Evolutionary conservation across 2,888 invertebrate species (phyloP).

Genomic region (Cryptops parisi): DNA sequence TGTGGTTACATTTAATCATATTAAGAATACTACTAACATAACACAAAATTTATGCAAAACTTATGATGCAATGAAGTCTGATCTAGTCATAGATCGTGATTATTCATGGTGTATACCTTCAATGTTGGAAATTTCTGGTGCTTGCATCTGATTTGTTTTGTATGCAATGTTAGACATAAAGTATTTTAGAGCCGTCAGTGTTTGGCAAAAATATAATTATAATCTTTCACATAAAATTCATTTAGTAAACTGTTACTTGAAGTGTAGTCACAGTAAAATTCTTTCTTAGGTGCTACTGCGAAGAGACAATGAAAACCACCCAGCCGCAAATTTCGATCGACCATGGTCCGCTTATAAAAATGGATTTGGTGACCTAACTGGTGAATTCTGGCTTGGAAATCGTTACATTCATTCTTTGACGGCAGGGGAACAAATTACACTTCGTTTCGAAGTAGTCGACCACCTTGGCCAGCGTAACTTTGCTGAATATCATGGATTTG

Average conservation of each 20-base stretch:
- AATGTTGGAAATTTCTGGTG: too few relatives aligned
- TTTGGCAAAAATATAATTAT: not conserved
- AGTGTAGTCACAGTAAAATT: too few relatives aligned
- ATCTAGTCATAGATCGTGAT: too few relatives aligned
- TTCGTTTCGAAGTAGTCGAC: constrained; percentile 2
- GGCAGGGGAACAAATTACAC: not conserved
- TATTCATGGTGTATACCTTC: too few relatives aligned
- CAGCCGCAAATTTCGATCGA: constrained; percentile 13
- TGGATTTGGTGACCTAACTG: constrained; percentile 11
- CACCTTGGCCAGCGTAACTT: not conserved
- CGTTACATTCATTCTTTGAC: constrained; percentile 11
- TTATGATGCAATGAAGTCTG: too few relatives aligned
- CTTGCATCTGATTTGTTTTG: too few relatives aligned
- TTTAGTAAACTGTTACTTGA: too few relatives aligned
- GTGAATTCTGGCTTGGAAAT: constrained; percentile 15
- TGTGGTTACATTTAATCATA: too few relatives aligned
- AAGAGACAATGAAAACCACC: constrained; percentile 1
- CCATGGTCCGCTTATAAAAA: constrained; percentile 13
- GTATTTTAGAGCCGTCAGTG: too few relatives aligned
- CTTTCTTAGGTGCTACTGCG: constrained; percentile 9
- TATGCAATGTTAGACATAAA: too few relatives aligned
- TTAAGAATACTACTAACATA: too few relatives aligned
- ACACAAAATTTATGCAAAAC: too few relatives aligned
- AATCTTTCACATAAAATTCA: not conserved
- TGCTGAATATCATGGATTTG: constrained; percentile 10